Conservation (phyloP, 2,888 invertebrate species). For the Beris chalybata region DNA sequence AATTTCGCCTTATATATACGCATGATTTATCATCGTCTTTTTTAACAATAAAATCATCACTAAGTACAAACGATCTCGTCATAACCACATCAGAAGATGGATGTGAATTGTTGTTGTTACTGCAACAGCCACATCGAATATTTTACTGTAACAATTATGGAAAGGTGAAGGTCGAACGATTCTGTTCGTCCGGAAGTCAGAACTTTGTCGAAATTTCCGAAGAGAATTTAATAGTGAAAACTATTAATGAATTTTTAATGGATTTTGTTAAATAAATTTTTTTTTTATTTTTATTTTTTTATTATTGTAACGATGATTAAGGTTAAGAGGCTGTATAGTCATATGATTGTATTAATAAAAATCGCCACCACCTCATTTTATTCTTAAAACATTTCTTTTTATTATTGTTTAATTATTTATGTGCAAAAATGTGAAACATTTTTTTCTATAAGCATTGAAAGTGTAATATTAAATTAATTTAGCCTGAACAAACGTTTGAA, state of each 20-base stretch:
- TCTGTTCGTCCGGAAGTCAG: conserved; percentile 48
- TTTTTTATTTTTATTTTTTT: neutral
- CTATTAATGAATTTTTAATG: conserved; percentile 35
- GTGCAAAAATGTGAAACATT: too few relatives aligned
- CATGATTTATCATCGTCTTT: conserved; percentile 47
- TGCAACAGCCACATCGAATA: conserved; percentile 23
- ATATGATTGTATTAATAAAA: too few relatives aligned
- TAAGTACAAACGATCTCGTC: conserved; percentile 50
- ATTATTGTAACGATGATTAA: too few relatives aligned
- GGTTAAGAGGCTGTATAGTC: too few relatives aligned
- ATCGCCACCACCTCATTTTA: too few relatives aligned
- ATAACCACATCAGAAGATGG: conserved; percentile 45
- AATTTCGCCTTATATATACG: conserved; percentile 48
- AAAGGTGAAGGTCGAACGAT: conserved; percentile 44
- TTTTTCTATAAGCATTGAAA: too few relatives aligned
- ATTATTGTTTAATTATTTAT: too few relatives aligned
- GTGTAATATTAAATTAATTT: too few relatives aligned
- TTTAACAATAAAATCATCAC: conserved; percentile 43
- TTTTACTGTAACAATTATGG: neutral
- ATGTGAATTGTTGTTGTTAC: conserved; percentile 45
- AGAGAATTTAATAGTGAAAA: conserved; percentile 46
- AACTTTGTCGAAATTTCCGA: conserved; percentile 49
- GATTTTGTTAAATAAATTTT: conserved; percentile 24
- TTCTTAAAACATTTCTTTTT: too few relatives aligned
- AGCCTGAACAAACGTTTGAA: too few relatives aligned